phyloP scores from a whole-genome alignment of 1,140 invertebrate species.

The Scaptomyza hsui region DNA sequence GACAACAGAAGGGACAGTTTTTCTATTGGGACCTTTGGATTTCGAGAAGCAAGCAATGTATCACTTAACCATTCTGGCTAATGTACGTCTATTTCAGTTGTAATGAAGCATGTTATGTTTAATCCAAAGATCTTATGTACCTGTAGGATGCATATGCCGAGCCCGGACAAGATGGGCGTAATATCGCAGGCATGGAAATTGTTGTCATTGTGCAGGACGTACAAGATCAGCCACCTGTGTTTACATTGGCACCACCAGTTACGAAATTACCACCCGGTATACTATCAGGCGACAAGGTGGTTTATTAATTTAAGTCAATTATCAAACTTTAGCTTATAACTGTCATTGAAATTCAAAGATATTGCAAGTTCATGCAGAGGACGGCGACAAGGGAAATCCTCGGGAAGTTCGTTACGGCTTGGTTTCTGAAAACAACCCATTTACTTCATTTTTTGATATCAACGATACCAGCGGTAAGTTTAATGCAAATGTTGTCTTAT shows the following conservation, averaged over 20 bases:
- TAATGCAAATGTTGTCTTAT: neutral
- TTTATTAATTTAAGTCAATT: neutral
- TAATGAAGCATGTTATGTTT: neutral
- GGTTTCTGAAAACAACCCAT: constrained; percentile 92
- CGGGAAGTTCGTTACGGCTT: constrained; percentile 92
- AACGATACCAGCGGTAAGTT: constrained; percentile 91
- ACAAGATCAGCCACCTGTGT: constrained; percentile 94
- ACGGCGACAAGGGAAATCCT: constrained; percentile 93
- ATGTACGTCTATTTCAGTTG: constrained; percentile 86
- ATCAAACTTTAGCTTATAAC: neutral
- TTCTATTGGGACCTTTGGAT: constrained; percentile 90
- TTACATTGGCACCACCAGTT: constrained; percentile 91
- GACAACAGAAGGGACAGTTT: constrained; percentile 90
- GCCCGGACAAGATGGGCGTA: constrained; percentile 91
- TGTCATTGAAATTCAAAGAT: constrained; percentile 84
- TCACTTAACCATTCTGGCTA: constrained; percentile 91
- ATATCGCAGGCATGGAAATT: constrained; percentile 92
- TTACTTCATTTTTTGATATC: constrained; percentile 92
- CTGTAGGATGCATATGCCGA: constrained; percentile 93
- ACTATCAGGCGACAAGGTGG: constrained; percentile 87
- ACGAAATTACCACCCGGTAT: constrained; percentile 88
- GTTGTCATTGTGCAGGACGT: constrained; percentile 93
- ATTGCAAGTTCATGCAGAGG: constrained; percentile 92
- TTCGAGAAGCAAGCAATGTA: constrained; percentile 94
- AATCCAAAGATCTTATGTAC: constrained; percentile 12